Evolutionary conservation across 23 tunicate genomes (phyloP), one percentile per base, ranked within the genome.

Genomic region (Diplosoma virens): DNA sequence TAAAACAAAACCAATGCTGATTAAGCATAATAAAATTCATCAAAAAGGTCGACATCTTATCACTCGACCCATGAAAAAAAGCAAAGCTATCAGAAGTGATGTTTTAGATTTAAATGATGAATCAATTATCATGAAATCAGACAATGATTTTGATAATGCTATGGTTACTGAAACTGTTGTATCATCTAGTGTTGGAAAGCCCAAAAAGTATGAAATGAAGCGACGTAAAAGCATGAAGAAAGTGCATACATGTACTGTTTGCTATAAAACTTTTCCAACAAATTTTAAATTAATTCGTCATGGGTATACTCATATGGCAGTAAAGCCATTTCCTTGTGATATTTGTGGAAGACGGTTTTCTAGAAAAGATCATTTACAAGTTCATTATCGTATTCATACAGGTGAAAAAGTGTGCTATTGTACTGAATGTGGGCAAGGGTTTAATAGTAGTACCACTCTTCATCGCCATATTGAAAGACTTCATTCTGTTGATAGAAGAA

Each of bases 341-440:
- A 37, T 37, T 2, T 81, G 86, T 71, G 86, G 72, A 37, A 33
- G 86, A 45, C 34, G 86, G 6, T 81, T 81, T 41, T 17, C 69
- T 23, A 47, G 86, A 25, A 81, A 81, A 71, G 86, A 81, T 37
- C 86, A 81, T 37, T 61, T 71, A 1, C 75, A 81, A 59, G 86
- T 81, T 72, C 86, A 81, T 58, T 81, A 81, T 58, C 59, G 77
- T 16, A 16, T 81, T 5, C 86, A 81, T 31, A 81, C 79, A 6
- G 79, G 79, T 0, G 79, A 81, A 30, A 81, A 71, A 25, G 37
- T 21, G 7, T 81, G 79, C 41, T 68, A 27, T 50, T 81, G 86
- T 41, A 36, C 28, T 28, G 58, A 31, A 58, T 81, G 86, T 58
- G 77, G 86, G 6, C 67, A 59, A 58, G 78, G 77, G 1, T 81